Conservation (phyloP, 2,888 invertebrate genomes). For the Coleophora deauratella region DNA sequence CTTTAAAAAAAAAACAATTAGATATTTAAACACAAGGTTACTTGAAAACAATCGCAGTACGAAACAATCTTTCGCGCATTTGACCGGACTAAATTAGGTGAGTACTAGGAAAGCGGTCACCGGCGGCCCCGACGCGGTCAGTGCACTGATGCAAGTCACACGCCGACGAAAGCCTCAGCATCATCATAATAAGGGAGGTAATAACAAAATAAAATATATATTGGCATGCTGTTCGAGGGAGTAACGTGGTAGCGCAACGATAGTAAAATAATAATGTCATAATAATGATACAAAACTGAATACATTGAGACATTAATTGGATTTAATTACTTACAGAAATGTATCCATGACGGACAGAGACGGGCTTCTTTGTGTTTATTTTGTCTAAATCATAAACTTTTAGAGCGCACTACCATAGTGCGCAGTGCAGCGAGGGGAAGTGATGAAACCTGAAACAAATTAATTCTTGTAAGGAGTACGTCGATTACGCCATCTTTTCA, state of each 20-base stretch:
- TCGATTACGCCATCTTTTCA: too few relatives aligned
- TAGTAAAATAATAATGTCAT: conserved; percentile 38
- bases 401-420: conserved; percentile 63
- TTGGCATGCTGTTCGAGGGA: conserved; percentile 74
- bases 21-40: conserved; percentile 2
- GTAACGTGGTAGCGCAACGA: conserved; percentile 71
- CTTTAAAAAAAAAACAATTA: too few relatives aligned
- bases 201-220: conserved; percentile 58
- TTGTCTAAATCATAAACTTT: conserved; percentile 56
- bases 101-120: conserved; percentile 62
- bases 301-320: conserved; percentile 58
- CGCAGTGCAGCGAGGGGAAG: conserved; percentile 38
- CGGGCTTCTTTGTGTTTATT: conserved; percentile 40
- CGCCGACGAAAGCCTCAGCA: conserved; percentile 76
- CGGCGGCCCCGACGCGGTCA: conserved; percentile 66
- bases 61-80: conserved; percentile 4
- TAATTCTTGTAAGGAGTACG: too few relatives aligned
- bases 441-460: conserved; percentile 54
- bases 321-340: conserved; percentile 56
- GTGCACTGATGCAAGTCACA: conserved; percentile 64
- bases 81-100: conserved; percentile 48
- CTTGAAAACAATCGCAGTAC: conserved; percentile 1
- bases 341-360: conserved; percentile 47
- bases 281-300: conserved; percentile 59
- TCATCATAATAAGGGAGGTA: conserved; percentile 53